phyloP scores from a whole-genome alignment of 2,888 invertebrate genomes.

The Phorcus lineatus region DNA sequence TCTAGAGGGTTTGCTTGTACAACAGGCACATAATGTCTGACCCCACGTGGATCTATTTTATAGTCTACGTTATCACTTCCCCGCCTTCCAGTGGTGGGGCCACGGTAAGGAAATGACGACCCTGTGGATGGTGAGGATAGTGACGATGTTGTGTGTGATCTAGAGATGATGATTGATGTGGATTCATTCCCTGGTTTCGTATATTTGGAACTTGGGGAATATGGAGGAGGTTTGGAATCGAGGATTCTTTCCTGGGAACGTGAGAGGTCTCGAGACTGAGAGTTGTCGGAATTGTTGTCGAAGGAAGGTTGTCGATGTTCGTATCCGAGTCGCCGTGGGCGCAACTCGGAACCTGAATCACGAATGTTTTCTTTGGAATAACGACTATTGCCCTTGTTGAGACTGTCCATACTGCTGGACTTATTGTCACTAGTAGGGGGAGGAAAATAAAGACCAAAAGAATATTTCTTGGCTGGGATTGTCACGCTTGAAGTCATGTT shows the following conservation, averaged over 20 bases:
- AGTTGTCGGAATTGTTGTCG: constrained; percentile 19
- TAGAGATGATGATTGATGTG: constrained; percentile 28
- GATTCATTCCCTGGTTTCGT: neutral
- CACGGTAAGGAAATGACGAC: constrained; percentile 11
- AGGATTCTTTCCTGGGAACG: neutral
- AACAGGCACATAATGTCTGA: constrained; percentile 60
- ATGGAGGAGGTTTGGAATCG: constrained; percentile 13
- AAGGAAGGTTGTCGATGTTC: constrained; percentile 4
- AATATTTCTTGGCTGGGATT: constrained; percentile 50
- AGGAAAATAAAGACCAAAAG: constrained; percentile 66
- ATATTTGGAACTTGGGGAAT: neutral
- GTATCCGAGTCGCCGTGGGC: constrained; percentile 11
- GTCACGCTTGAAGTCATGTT: constrained; percentile 23
- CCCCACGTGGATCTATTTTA: neutral
- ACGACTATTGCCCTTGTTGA: constrained; percentile 37
- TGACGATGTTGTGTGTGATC: constrained; percentile 37
- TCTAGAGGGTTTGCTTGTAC: constrained; percentile 46
- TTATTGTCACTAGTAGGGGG: constrained; percentile 45
- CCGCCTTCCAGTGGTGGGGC: neutral
- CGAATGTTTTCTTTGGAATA: constrained; percentile 18
- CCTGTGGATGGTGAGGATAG: constrained; percentile 26
- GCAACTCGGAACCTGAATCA: neutral
- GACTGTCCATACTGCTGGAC: constrained; percentile 49
- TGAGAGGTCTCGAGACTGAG: neutral
- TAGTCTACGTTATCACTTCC: constrained; percentile 10